A percentile compares a stretch with the other conserved stretches of the same genome.
Evolutionary conservation across 2,888 invertebrate species (phyloP).

Genomic region (Argynnis bischoffii): DNA sequence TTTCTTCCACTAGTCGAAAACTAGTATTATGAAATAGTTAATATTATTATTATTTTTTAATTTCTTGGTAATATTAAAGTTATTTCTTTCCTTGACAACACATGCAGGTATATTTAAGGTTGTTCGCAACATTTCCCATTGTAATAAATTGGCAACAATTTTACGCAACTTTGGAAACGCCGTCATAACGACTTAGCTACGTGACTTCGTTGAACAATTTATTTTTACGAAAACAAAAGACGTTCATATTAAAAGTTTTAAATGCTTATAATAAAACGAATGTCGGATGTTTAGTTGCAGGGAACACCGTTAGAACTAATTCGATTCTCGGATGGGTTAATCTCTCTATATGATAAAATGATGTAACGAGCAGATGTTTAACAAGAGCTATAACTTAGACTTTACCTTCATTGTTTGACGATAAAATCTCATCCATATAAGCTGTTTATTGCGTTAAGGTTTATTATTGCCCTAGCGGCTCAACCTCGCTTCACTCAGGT

Average conservation of each 20-base stretch:
- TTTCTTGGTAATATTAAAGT: neutral
- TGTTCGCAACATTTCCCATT: slow-evolving; percentile 42
- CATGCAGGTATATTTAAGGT: slow-evolving; percentile 27
- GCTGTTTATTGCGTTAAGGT: too few species aligned
- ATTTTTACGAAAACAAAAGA: slow-evolving; percentile 47
- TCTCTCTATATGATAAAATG: too few species aligned
- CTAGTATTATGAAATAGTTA: too few species aligned
- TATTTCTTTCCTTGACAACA: slow-evolving; percentile 5
- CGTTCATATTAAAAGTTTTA: slow-evolving; percentile 47
- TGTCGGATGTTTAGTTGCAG: neutral
- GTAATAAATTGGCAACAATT: slow-evolving; percentile 44
- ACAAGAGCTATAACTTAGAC: too few species aligned
- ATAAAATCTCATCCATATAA: too few species aligned
- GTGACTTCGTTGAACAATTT: slow-evolving; percentile 38
- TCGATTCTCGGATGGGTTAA: too few species aligned
- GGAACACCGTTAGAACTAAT: too few species aligned
- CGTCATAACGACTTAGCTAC: slow-evolving; percentile 43
- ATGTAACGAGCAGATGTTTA: too few species aligned
- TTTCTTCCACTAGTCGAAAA: too few species aligned
- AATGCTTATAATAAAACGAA: slow-evolving; percentile 19
- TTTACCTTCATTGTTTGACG: too few species aligned
- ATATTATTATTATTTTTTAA: neutral
- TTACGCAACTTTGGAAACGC: slow-evolving; percentile 40
- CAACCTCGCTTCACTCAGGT: too few species aligned
- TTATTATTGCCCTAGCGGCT: too few species aligned